These are phyloP conservation scores for Parauchenoglanis ngamensis DNA, from an alignment of 2,797 vertebrate species.

Conservation along the genomic window DNA sequence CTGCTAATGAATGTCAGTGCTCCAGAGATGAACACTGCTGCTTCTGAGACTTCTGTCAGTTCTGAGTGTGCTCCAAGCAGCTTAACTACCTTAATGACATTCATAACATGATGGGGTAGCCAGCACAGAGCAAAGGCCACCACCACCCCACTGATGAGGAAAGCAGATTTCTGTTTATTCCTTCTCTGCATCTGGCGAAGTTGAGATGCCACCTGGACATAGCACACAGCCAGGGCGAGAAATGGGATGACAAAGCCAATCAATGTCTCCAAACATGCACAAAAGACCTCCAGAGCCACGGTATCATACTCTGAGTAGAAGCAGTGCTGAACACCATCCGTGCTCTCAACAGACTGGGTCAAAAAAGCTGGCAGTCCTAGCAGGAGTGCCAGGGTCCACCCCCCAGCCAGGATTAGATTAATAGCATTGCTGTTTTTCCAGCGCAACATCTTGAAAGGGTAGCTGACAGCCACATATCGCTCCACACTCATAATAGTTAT, in stretches of 20 bases:
- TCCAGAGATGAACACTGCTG: constrained; percentile 63
- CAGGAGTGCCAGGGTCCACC: constrained; percentile 68
- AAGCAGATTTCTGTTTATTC: constrained; percentile 57
- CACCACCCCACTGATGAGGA: constrained; percentile 66
- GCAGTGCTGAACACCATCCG: constrained; percentile 24
- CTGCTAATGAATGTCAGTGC: constrained; percentile 71
- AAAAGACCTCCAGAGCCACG: constrained; percentile 48
- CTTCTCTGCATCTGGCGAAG: constrained; percentile 64
- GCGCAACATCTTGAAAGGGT: constrained; percentile 65
- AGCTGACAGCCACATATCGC: constrained; percentile 79
- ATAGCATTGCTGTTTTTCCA: constrained; percentile 59
- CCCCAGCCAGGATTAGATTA: constrained; percentile 48
- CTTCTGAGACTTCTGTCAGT: background rate
- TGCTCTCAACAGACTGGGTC: constrained; percentile 49
- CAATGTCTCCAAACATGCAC: constrained; percentile 67
- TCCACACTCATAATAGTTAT: constrained; percentile 85
- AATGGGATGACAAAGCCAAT: constrained; percentile 73
- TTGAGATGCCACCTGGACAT: constrained; percentile 60
- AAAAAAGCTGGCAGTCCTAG: constrained; percentile 66
- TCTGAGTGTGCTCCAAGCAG: constrained; percentile 34
- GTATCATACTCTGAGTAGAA: constrained; percentile 56
- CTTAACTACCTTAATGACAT: constrained; percentile 62
- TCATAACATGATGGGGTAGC: constrained; percentile 73
- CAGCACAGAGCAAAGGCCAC: constrained; percentile 70
- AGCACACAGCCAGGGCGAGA: constrained; percentile 67